Base-by-base conservation (phyloP, 2,888 invertebrate genomes). In the Choristoneura rosaceana region DNA sequence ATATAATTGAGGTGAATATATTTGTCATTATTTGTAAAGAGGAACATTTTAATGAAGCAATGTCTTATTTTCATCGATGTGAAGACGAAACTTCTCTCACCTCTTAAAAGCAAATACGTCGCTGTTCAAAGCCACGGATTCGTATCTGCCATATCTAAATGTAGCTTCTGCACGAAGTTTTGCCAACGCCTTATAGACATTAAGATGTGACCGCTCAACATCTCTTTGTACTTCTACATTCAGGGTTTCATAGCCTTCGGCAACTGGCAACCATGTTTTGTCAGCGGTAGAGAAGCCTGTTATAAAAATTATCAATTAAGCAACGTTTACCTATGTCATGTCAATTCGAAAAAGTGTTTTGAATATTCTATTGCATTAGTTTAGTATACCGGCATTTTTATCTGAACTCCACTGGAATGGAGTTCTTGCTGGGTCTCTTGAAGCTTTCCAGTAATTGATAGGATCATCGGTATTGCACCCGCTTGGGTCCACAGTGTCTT, bases 401-500 rank as follows among this genome's bases (percentile, higher is more conserved):
- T 92, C 87, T 12, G 89, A 83, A 79, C 94, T 95, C 98, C 98
- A 98, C 80, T 98, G 98, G 89, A 96, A 97, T 0, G 98, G 98
- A 0, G 97, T 97, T 43, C 98, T 94, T 76, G 95, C 96, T 0
- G 97, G 97, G 84, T 98, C 97, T 75, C 97, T 94, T 4, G 96
- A 96, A 3, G 85, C 83, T 15, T 83, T 76, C 78, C 94, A 89
- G 81, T 95, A 97, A 70, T 94, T 92, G 9, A 95, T 90, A 5
- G 94, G 94, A 14, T 95, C 95, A 50, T 95, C 94, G 15, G 94
- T 93, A 71, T 94, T 93, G 76, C 94, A 95, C 3, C 94, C 96
- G 77, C 92, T 92, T 0, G 96, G 95, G 77, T 96, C 96, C 10
- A 93, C 90, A 0, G 95, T 95, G n/a, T 95, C 94, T 81, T 95